Evolutionary conservation across 2,888 invertebrate genomes (phyloP), one percentile per base, ranked within the genome.

Genomic region (Dusona sp.): DNA sequence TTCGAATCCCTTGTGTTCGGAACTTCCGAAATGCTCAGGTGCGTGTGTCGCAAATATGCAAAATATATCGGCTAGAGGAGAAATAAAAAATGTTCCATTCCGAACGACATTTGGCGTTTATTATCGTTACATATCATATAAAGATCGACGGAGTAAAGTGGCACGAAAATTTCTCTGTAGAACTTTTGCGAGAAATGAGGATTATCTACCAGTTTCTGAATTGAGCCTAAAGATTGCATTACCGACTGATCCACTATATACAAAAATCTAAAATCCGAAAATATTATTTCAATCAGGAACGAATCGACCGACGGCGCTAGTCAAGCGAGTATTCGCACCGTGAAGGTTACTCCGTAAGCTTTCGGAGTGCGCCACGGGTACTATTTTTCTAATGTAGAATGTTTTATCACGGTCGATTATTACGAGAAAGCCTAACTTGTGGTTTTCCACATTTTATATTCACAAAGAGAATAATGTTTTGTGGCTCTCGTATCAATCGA

Each of bases 291-390:
- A 11, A 42, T 42, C 42, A 22, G 11, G 42, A 16, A 68, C 11
- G 9, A 48, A 72, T 33, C 51, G 61, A 54, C 4, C 25, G 48
- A 85, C 85, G 64, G 42, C 81, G 72, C 36, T 81, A 84, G 83
- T 88, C 88, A 81, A 51, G 57, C 67, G 70, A 70, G 67, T 16
- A 67, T 51, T 42, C 51, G 42, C 45, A 45, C 22, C 16, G 79
- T 42, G 68, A 70, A 79, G 79, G 81, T 86, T 88, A 45, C 54
- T 33, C 42, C 45, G 38, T 3, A 48, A 38, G 61, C 79, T 78
- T 38, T 70, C 51, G 61, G 87, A 86, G 81, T 54, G 80, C 86
- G 83, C 81, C 84, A 86, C 84, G 29, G 64, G 79, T 80, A 77
- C 79, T 51, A 70, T 29, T 74, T 64, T 67, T 25, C n/a, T 9